Evolutionary conservation across 2,797 vertebrate species (phyloP).

Genomic region (Sebastes minor): DNA sequence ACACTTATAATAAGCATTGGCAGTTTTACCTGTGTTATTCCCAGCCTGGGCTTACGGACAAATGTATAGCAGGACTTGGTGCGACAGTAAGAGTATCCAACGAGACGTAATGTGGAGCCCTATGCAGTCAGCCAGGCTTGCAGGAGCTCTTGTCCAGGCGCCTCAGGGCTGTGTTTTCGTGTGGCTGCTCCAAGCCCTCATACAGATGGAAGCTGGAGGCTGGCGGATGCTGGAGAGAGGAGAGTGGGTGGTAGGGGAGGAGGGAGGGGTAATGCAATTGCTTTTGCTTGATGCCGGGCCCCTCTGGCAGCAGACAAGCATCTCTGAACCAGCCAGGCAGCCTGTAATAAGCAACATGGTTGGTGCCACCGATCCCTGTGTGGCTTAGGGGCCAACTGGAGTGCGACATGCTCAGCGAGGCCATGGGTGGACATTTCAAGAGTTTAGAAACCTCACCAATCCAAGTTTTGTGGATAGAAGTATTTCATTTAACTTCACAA

Average conservation of each 20-base stretch:
- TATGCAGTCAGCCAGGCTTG: slow-evolving; percentile 68
- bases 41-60: slow-evolving; percentile 36
- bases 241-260: slow-evolving; percentile 49
- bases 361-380: slow-evolving; percentile 69
- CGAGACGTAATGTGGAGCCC: slow-evolving; percentile 68
- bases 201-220: slow-evolving; percentile 74
- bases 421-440: slow-evolving; percentile 46
- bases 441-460: slow-evolving; percentile 39
- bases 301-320: slow-evolving; percentile 79
- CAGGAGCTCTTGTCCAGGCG: slow-evolving; percentile 71
- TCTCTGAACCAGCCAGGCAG: slow-evolving; percentile 78
- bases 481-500: slow-evolving; percentile 27
- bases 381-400: slow-evolving; percentile 73
- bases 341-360: slow-evolving; percentile 77
- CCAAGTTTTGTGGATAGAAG: slow-evolving; percentile 28
- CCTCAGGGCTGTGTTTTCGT: slow-evolving; percentile 77
- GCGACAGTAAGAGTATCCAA: slow-evolving; percentile 56
- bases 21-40: slow-evolving; percentile 53
- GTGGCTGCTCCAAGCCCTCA: slow-evolving; percentile 73
- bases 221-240: slow-evolving; percentile 64
- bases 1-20: background rate
- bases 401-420: slow-evolving; percentile 52
- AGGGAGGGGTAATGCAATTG: slow-evolving; percentile 80
- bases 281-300: slow-evolving; percentile 76
- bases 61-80: slow-evolving; percentile 52